Conservation (phyloP, 2,888 invertebrate genomes). For the Eumerus sabulonum region DNA sequence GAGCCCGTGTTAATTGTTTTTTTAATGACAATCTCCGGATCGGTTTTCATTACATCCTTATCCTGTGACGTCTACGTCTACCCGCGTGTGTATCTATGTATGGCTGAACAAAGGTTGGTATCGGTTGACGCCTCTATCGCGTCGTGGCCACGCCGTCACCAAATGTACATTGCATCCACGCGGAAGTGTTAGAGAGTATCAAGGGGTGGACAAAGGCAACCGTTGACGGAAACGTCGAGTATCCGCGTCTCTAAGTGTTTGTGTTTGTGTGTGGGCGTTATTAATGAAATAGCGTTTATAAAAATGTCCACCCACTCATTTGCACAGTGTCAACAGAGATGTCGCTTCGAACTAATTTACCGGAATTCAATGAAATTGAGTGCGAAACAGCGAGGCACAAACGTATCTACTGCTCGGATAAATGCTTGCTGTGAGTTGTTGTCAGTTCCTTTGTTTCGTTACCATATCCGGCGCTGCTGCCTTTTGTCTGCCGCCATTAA, state of each 20-base stretch:
- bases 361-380: conserved; percentile 74
- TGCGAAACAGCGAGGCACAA: conserved; percentile 69
- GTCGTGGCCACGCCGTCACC: conserved; percentile 47
- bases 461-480: conserved; percentile 32
- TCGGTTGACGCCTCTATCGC: conserved; percentile 67
- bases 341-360: conserved; percentile 72
- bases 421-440: conserved; percentile 13
- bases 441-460: conserved; percentile 35
- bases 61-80: conserved; percentile 42
- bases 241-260: conserved; percentile 31
- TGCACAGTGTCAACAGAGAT: conserved; percentile 64
- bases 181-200: conserved; percentile 23
- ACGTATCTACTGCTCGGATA: conserved; percentile 8
- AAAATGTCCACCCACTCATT: conserved; percentile 67
- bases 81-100: too few relatives aligned
- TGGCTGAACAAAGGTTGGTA: conserved; percentile 61
- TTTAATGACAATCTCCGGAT: conserved; percentile 73
- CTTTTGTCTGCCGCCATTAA: conserved; percentile 44
- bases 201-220: conserved; percentile 1
- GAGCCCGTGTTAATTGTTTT: conserved; percentile 67
- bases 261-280: conserved; percentile 52
- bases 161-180: conserved; percentile 47
- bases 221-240: conserved; percentile 49
- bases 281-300: conserved; percentile 68
- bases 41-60: conserved; percentile 72